Conservation (phyloP, 1,140 invertebrate species). For the Drosophila sproati region DNA sequence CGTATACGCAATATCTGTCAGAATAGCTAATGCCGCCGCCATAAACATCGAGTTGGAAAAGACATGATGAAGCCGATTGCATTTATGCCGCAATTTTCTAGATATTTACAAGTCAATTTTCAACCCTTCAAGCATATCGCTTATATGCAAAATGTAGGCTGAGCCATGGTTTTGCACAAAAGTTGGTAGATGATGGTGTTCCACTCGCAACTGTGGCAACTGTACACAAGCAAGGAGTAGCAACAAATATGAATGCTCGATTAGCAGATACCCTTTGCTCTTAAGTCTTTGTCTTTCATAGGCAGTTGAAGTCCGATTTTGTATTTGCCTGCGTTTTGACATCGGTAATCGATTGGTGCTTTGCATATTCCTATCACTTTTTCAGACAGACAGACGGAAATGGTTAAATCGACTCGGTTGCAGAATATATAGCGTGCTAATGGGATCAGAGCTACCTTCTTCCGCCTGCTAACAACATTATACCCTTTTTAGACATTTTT, state of each 20-base stretch:
- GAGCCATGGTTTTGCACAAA: constrained; percentile 1
- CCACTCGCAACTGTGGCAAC: too few relatives aligned
- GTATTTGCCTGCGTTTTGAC: too few relatives aligned
- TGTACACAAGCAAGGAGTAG: background rate
- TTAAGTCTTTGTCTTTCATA: too few relatives aligned
- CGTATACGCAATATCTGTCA: constrained; percentile 38
- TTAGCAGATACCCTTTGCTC: too few relatives aligned
- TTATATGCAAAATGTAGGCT: background rate
- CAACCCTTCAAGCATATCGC: constrained; percentile 4
- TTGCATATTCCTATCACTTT: too few relatives aligned
- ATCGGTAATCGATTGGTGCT: too few relatives aligned
- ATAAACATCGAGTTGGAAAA: background rate
- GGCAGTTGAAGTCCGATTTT: too few relatives aligned
- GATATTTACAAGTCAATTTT: constrained; percentile 21
- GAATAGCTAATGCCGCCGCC: constrained; percentile 3
- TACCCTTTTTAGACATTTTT: background rate
- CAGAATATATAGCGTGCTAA: too few relatives aligned
- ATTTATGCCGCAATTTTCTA: constrained; percentile 22
- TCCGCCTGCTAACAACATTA: too few relatives aligned
- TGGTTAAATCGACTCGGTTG: too few relatives aligned
- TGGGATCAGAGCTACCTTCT: too few relatives aligned
- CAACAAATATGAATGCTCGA: background rate
- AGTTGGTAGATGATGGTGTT: background rate
- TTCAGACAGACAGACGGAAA: too few relatives aligned
- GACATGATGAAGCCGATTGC: constrained; percentile 23